A percentile compares a stretch with the other conserved stretches of the same genome.
These are phyloP conservation scores for Dermatemys mawii DNA, from an alignment of 2,113 vertebrate species.

Conservation along the genomic window DNA sequence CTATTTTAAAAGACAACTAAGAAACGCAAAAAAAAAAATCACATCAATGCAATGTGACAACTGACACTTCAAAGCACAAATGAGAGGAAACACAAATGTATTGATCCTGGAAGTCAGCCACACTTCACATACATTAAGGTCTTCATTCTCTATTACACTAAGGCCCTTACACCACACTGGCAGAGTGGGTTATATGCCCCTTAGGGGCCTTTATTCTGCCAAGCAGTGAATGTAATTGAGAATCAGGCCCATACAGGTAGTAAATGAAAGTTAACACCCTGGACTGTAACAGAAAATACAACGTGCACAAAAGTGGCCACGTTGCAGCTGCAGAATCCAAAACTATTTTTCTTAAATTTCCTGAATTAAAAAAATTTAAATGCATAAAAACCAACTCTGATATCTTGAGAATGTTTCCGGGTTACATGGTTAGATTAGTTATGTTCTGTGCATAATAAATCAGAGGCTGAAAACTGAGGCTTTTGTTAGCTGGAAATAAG, in stretches of 20 bases:
- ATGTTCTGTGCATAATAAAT: not conserved
- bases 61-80: not conserved
- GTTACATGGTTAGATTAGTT: not conserved
- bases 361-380: not conserved
- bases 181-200: not conserved
- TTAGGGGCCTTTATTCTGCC: not conserved
- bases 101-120: not conserved
- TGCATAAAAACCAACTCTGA: fast-evolving
- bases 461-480: not conserved
- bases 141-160: not conserved
- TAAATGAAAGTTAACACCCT: not conserved
- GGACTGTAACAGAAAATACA: not conserved
- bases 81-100: not conserved
- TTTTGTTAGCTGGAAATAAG: not conserved
- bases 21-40: not conserved
- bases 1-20: not conserved
- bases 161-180: not conserved
- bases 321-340: not conserved
- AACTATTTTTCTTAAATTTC: not conserved
- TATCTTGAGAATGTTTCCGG: not conserved
- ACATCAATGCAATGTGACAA: not conserved
- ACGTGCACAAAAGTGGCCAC: fast-evolving
- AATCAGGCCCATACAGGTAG: not conserved
- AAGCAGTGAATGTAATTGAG: fast-evolving
- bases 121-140: not conserved